phyloP scores from a whole-genome alignment of 2,888 invertebrate species.

The Oligia latruncula region DNA sequence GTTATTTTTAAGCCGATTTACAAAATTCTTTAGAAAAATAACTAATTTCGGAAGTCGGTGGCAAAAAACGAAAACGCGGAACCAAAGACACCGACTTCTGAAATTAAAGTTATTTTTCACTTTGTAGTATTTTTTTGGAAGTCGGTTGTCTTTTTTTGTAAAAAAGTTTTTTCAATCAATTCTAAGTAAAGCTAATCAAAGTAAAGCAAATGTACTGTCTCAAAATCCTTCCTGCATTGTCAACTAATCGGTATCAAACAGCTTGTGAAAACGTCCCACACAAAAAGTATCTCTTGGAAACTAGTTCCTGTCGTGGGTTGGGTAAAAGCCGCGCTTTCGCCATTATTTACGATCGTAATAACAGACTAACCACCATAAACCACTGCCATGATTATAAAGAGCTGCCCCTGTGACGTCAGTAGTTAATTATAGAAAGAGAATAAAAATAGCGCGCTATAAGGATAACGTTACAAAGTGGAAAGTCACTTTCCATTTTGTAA shows the following conservation, averaged over 20 bases:
- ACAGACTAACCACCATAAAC: conserved; percentile 46
- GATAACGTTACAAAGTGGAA: background rate
- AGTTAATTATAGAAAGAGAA: conserved; percentile 4
- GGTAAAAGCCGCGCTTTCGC: conserved; percentile 57
- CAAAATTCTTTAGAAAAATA: no score
- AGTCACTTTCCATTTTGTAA: background rate
- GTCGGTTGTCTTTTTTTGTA: no score
- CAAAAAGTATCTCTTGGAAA: conserved; percentile 44
- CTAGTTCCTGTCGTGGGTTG: conserved; percentile 36
- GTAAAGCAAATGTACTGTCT: background rate
- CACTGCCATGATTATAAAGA: conserved; percentile 28
- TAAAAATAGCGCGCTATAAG: conserved; percentile 22
- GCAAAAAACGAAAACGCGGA: no score
- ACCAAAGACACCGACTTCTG: no score
- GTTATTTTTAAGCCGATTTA: no score
- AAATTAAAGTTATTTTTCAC: no score
- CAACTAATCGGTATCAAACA: background rate
- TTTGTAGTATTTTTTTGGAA: no score
- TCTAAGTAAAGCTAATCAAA: no score
- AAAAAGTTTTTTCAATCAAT: no score
- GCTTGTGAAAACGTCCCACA: conserved; percentile 30
- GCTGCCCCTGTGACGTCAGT: conserved; percentile 28
- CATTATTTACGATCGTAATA: conserved; percentile 52
- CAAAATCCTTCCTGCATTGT: conserved; percentile 6
- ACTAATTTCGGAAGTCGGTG: no score